These are phyloP conservation scores for Masnerella sp. DNA, from an alignment of 2,888 invertebrate genomes.

Conservation along the genomic window DNA sequence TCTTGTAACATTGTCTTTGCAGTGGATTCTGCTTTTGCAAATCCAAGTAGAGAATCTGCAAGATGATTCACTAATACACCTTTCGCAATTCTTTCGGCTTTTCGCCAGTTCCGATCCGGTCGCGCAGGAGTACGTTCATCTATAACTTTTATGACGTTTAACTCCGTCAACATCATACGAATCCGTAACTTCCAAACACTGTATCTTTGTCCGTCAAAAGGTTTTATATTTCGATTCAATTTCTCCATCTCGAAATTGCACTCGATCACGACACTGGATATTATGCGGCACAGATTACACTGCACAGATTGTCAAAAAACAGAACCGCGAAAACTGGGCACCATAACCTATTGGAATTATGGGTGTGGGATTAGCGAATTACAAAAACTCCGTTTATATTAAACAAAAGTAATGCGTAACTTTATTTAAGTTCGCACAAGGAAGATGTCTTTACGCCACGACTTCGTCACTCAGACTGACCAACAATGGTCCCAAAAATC, in stretches of 20 bases:
- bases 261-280: background rate
- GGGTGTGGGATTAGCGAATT: too few relatives aligned
- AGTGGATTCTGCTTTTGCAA: conserved; percentile 22
- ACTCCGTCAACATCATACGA: conserved; percentile 33
- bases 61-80: conserved; percentile 50
- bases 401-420: too few relatives aligned
- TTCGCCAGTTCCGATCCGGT: conserved; percentile 15
- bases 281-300: background rate
- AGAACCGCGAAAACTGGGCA: background rate
- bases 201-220: conserved; percentile 28
- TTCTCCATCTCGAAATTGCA: background rate
- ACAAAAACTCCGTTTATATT: too few relatives aligned
- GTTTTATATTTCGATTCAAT: conserved; percentile 38
- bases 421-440: too few relatives aligned
- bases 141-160: conserved; percentile 25
- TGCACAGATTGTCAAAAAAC: too few relatives aligned
- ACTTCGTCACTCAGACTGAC: too few relatives aligned
- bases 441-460: too few relatives aligned
- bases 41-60: conserved; percentile 45
- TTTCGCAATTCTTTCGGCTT: conserved; percentile 40
- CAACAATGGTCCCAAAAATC: too few relatives aligned
- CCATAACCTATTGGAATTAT: background rate
- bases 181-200: conserved; percentile 37
- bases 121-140: conserved; percentile 18
- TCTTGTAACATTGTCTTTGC: conserved; percentile 52